Base-by-base conservation (phyloP, 2,797 vertebrate genomes). In the Glossophaga mutica region DNA sequence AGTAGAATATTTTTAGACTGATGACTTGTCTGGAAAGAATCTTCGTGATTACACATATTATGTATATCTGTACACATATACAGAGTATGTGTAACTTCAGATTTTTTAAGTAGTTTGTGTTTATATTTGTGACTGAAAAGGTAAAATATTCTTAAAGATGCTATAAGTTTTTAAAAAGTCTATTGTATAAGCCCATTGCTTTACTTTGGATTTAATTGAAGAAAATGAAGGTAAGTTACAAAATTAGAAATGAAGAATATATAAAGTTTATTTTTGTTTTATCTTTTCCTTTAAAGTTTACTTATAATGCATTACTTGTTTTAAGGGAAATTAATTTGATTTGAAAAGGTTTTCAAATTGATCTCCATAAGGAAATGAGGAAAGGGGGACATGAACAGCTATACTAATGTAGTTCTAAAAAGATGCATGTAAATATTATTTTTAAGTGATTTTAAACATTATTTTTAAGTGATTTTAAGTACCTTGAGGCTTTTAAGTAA, bases 1-100 rank as follows among this genome's bases (percentile, higher is more conserved):
- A 96, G 44, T 88, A 55, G 42, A 95, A 34, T 84, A 26, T 91
- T 92, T 91, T 94, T 78, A 87, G 52, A 89, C 55, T 91, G 9
- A 95, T 74, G 39, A 84, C 34, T 59, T 87, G 5, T 83, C 62
- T 88, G 29, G 52, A 89, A 89, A 82, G 82, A 86, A 52, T 71
- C 44, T 92, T 87, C 11, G 44, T 78, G 19, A 79, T 90, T 74
- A 86, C 77, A 93, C 73, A 48, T 91, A 46, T 92, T 77, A 65
- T 52, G 8, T 89, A 18, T 88, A 76, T 87, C 9, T 79, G 1
- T 91, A 90, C 16, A 79, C 12, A 65, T 16, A 73, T 21, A 62
- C 21, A 87, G 46, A 68, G 4, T 84, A 44, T 62, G 16, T 91
- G 6, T 91, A 70, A 70, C 37, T 76, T 93, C 48, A 48, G n/a